Percentiles rank a stretch among this genome's conserved stretches.
These are phyloP conservation scores for Corbicula japonica DNA, from an alignment of 2,888 invertebrate genomes.

Conservation along the genomic window DNA sequence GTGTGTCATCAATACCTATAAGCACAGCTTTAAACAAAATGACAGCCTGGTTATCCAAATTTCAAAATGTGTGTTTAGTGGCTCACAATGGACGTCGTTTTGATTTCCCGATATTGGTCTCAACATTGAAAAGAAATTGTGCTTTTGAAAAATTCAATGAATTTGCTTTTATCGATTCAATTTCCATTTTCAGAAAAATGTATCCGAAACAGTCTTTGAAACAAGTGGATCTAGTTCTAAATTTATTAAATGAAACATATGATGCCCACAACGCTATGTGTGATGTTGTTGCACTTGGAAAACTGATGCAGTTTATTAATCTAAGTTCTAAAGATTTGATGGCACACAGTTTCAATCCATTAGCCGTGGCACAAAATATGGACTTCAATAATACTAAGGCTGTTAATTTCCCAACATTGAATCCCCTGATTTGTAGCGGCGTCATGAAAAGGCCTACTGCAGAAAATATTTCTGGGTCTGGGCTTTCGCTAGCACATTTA, in stretches of 20 bases:
- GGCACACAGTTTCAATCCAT: not conserved
- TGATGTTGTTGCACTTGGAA: slow-evolving; percentile 6
- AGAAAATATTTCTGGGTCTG: not conserved
- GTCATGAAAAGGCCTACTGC: not conserved
- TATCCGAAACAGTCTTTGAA: slow-evolving; percentile 4
- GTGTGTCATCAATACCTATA: not conserved
- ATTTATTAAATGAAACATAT: not conserved
- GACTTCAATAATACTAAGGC: slow-evolving; percentile 4
- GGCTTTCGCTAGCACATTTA: not conserved
- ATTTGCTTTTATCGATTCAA: not conserved
- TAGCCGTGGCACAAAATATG: not conserved
- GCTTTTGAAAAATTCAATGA: not conserved
- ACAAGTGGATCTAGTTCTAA: not conserved
- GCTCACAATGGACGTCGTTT: slow-evolving; percentile 1
- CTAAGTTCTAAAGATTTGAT: not conserved
- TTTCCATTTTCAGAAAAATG: not conserved
- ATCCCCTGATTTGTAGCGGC: not conserved
- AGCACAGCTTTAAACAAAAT: not conserved
- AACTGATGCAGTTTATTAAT: not conserved
- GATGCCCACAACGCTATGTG: not conserved
- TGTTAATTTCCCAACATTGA: not conserved
- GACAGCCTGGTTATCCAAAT: not conserved
- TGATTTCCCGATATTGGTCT: not conserved
- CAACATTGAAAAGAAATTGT: not conserved
- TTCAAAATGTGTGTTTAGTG: not conserved